Evolutionary conservation across 2,797 vertebrate species (phyloP), one percentile per base, ranked within the genome.

Genomic region (Amphiprion clarkii): DNA sequence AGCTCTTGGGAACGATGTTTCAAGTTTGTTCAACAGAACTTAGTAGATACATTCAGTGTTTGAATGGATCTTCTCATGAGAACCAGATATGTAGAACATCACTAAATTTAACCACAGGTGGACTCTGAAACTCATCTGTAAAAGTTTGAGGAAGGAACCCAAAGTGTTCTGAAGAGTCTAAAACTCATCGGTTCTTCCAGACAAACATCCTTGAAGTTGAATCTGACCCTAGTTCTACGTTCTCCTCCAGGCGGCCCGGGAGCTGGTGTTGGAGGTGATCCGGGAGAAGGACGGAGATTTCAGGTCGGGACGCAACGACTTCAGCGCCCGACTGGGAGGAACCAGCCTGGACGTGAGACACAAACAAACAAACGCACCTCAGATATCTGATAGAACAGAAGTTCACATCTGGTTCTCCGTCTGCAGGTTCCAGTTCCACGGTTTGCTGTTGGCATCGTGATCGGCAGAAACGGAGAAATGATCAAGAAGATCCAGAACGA

Each of bases 401-500:
- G 27, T 3, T 51, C 11, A 27, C 46, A 17, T 25, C 33, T 54
- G 36, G 42, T 42, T 19, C 63, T 71, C 9, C 27, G 46, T 64
- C 53, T 39, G 10, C 93, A 99, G 98, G 97, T 99, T 51, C 96
- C 97, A 1, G 98, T 99, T 79, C 97, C 97, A 29, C 94, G 98
- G 84, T 99, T 97, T 78, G 97, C 97, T 2, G 97, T 99, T 19
- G 98, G 98, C 40, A 99, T 99, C 36, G 97, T 99, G 64, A 99
- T 99, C 67, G 97, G 98, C 91, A 96, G 98, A 89, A 99, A 98
- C 1, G 98, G 98, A 53, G 98, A 99, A 75, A 99, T 99, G 98
- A 99, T 99, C 85, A 99, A 98, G 90, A 99, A 99, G 94, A 99
- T 99, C 91, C 98, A 99, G 91, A 99, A 97, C 1, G 98, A 99